Percentiles rank a stretch among this genome's conserved stretches.
These are phyloP conservation scores for Galleria mellonella DNA, from an alignment of 1,140 invertebrate genomes.

Conservation along the genomic window DNA sequence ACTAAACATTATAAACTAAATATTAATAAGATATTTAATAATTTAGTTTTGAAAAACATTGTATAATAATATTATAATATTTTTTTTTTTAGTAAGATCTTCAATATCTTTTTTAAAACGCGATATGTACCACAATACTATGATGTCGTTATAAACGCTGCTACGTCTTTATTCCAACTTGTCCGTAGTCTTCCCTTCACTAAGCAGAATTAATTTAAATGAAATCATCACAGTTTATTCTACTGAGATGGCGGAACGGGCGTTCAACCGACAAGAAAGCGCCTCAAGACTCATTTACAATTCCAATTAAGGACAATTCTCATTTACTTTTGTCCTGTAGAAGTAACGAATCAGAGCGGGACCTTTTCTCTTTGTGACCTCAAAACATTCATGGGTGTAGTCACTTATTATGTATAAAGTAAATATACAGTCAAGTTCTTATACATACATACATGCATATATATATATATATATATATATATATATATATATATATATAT, in stretches of 20 bases:
- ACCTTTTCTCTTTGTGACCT: slow-evolving; percentile 21
- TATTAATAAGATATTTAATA: too few relatives aligned
- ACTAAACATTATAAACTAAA: too few relatives aligned
- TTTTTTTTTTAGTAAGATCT: too few relatives aligned
- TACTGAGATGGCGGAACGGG: slow-evolving; percentile 42
- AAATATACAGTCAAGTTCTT: too few relatives aligned
- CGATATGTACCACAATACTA: not conserved
- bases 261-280: slow-evolving; percentile 56
- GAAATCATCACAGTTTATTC: slow-evolving; percentile 63
- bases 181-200: slow-evolving; percentile 5
- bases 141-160: slow-evolving; percentile 12
- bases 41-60: too few relatives aligned
- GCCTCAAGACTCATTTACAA: slow-evolving; percentile 66
- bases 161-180: slow-evolving; percentile 4
- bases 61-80: too few relatives aligned
- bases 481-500: too few relatives aligned
- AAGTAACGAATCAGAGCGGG: slow-evolving; percentile 48
- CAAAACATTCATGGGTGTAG: slow-evolving; percentile 7
- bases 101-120: too few relatives aligned
- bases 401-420: too few relatives aligned
- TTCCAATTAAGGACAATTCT: slow-evolving; percentile 67
- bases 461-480: too few relatives aligned
- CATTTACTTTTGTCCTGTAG: slow-evolving; percentile 60
- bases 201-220: slow-evolving; percentile 54
- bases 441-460: too few relatives aligned